Base-by-base conservation (phyloP, 2,113 vertebrate species). In the Bubo blakistoni region DNA sequence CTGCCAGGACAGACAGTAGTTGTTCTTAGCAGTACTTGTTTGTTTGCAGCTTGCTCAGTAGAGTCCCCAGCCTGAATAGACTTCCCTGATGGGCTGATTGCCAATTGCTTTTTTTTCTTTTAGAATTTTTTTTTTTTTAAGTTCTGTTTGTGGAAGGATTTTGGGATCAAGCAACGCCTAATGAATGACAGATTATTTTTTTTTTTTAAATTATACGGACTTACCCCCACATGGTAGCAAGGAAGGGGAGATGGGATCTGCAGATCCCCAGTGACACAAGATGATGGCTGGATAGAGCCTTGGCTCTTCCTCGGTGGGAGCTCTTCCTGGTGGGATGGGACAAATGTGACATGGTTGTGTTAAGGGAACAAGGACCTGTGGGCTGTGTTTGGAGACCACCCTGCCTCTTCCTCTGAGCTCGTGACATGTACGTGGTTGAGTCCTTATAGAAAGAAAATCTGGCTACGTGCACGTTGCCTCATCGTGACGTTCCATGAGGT, bases 321-420 rank as follows among this genome's bases (percentile, higher is more conserved):
- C 67, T 38, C 44, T 44, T 44, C 20, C 34, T 22, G 29, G 20
- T 44, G 63, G 74, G 47, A 38, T 15, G 36, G 36, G 25, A 44
- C 24, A 13, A 2, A 8, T 0, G 4, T 42, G 62, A 4, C 1
- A 0, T 8, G 29, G 18, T 36, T 88, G 1, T 40, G 20, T 29
- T n/a, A 22, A 44, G n/a, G 72, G 16, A 90, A 4, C 3, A 7
- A 9, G 66, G 46, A 34, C 38, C n/a, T 40, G 44, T 7, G 30
- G n/a, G 49, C 65, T 42, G 42, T 14, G 3, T 14, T 32, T 52
- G 83, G 59, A 72, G 54, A 36, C 4, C 24, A 11, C 9, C 9
- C 17, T 44, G 32, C 52, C n/a, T 24, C 36, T 58, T n/a, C 9
- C 42, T 74, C 42, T 24, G 34, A 38, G 26, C 19, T 46, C 29